Base-by-base conservation (phyloP, 2,888 invertebrate genomes). In the Lutraria lutraria region DNA sequence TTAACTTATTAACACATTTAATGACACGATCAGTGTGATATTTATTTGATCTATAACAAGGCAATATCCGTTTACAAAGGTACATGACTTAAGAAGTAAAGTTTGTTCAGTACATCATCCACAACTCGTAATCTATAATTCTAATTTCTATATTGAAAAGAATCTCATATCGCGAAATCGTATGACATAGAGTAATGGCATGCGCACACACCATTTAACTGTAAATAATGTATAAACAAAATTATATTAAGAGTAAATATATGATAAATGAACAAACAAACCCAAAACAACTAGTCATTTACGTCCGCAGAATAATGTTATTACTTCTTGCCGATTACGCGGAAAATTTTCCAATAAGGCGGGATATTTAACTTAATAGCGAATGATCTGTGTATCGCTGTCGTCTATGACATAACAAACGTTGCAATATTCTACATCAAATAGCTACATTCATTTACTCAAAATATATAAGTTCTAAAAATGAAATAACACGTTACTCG, bases 261-360 rank as follows among this genome's bases (percentile, higher is more conserved):
- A 8, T 43, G 43, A 25, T 13, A n/a, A 25, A 68, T n/a, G 60
- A 25, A 68, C 4, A 43, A 25, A 68, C 6, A 25, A 68, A 68
- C 8, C 43, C 43, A 43, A 43, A 43, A 43, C 2, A 10, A 21
- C 63, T 68, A 25, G n/a, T 12, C 12, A 68, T 0, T 25, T 25
- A 25, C 63, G 25, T 68, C 6, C n/a, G 8, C 25, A 43, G 43
- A 68, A 68, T 68, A 6, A 68, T 8, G 25, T 25, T 10, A 3
- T 63, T 25, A 0, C 25, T 68, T 68, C 25, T 25, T 25, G 63
- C 63, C 21, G 12, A 68, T 25, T 68, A n/a, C 63, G 63, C 63
- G 63, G 60, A 68, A 68, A 68, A 68, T 68, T 68, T 68, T 25
- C 63, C 6, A 68, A 68, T 25, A 68, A 25, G n/a, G 63, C 63